phyloP scores from a whole-genome alignment of 2,888 invertebrate species.

The Melinaea menophilus region DNA sequence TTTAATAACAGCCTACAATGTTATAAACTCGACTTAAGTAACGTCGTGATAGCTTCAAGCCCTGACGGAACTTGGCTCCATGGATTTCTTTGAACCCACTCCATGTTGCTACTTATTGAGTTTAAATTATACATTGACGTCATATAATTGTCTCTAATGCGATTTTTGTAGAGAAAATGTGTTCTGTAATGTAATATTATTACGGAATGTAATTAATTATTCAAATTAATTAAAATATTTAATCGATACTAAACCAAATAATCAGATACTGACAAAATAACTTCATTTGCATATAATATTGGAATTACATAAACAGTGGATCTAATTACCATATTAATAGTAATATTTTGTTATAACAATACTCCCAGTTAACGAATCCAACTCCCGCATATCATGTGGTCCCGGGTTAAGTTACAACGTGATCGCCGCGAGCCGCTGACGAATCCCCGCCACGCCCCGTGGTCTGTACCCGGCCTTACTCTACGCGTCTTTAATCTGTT shows the following conservation, averaged over 20 bases:
- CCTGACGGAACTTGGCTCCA: conserved; percentile 16
- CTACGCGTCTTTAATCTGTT: conserved; percentile 1
- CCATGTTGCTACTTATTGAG: conserved; percentile 10
- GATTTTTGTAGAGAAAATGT: conserved; percentile 1
- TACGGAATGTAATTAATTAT: too few species aligned
- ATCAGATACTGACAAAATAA: too few species aligned
- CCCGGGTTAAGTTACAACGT: conserved; percentile 48
- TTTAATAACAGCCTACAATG: conserved; percentile 8
- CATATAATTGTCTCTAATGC: conserved; percentile 2
- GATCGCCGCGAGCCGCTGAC: conserved; percentile 70
- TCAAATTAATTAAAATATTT: too few species aligned
- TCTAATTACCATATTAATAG: neutral
- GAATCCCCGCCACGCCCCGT: conserved; percentile 43
- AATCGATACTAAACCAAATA: too few species aligned
- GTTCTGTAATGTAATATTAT: too few species aligned
- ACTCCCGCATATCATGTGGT: conserved; percentile 42
- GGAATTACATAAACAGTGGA: too few species aligned
- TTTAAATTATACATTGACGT: conserved; percentile 10
- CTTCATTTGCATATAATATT: too few species aligned
- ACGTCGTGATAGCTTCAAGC: conserved; percentile 31
- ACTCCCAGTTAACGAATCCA: neutral
- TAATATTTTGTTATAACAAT: neutral
- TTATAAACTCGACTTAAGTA: conserved; percentile 8
- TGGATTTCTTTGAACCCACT: conserved; percentile 8
- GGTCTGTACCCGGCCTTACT: conserved; percentile 18